Evolutionary conservation across 1,140 invertebrate genomes (phyloP), one percentile per base, ranked within the genome.

Genomic region (Bombus vancouverensis): DNA sequence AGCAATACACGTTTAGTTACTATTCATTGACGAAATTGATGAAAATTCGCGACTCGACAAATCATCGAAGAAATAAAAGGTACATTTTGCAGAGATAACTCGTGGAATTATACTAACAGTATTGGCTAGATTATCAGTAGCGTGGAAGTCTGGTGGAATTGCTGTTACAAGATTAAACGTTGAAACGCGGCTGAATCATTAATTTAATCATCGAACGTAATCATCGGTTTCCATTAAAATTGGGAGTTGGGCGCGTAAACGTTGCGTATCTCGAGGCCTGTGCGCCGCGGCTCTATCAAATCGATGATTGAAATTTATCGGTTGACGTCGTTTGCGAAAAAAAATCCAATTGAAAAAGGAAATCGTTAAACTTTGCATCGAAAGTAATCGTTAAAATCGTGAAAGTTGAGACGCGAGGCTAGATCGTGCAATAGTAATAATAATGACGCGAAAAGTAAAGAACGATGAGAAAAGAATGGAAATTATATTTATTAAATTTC

Each of bases 141-240:
- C 37, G 37, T 75, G 25, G 47, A 75, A 75, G 25, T 75, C 28
- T 34, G 22, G 25, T 15, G 74, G 13, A 57, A 57, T 75, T 37
- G 44, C 47, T 28, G 74, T 75, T 75, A 75, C 74, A 57, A 75
- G 47, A 75, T 75, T 75, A 75, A 75, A 75, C 73, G 73, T 8
- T 25, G 44, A 28, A 57, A 53, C 47, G 74, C 34, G 47, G 74
- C 32, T 28, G 47, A 37, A 57, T 57, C 74, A 75, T 75, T 75
- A 75, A 75, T 75, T 75, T 75, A 75, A 75, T 75, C 74, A 75
- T 75, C 44, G 74, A 18, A 57, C 74, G 74, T 75, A 75, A 75
- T 75, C 74, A 57, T 75, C 74, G 74, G 74, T 75, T 75, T 75
- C 74, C 47, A 57, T 75, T 75, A 75, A 75, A 75, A 75, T 75